A percentile compares a stretch with the other conserved stretches of the same genome.
These are phyloP conservation scores for Coregonus clupeaformis DNA, from an alignment of 2,113 vertebrate species.

Conservation along the genomic window DNA sequence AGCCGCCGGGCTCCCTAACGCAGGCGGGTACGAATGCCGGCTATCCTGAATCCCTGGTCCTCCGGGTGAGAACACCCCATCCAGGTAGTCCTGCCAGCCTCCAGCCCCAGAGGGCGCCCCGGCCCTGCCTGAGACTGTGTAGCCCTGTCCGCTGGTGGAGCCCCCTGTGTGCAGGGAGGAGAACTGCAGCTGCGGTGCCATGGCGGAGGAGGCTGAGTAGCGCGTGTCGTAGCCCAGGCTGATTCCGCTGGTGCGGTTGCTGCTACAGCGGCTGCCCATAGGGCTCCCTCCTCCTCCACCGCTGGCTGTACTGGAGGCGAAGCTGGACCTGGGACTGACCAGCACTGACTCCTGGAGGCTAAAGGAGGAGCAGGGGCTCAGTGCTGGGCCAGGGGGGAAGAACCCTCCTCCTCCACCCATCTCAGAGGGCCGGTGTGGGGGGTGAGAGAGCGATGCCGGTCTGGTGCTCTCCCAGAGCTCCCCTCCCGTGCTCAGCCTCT, in stretches of 20 bases:
- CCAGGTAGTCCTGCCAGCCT: conserved; percentile 73
- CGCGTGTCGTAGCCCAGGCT: conserved; percentile 85
- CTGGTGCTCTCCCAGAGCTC: conserved; percentile 75
- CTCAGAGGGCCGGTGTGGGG: conserved; percentile 63
- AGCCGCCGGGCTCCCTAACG: conserved; percentile 74
- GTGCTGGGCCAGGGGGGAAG: conserved; percentile 63
- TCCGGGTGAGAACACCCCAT: conserved; percentile 48
- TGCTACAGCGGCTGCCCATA: conserved; percentile 82
- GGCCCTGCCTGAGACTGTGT: conserved; percentile 41
- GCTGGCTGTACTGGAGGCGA: conserved; percentile 84
- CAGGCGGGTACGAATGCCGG: conserved; percentile 84
- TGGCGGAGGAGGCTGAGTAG: conserved; percentile 70
- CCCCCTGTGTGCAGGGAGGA: conserved; percentile 56
- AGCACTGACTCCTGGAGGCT: conserved; percentile 78
- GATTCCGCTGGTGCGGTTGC: conserved; percentile 86
- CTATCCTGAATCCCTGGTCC: conserved; percentile 70
- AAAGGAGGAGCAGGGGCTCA: conserved; percentile 77
- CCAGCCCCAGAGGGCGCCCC: conserved; percentile 58
- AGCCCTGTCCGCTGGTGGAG: conserved; percentile 36
- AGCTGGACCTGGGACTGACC: conserved; percentile 83
- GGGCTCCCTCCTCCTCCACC: conserved; percentile 81
- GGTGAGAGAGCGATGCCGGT: conserved; percentile 71
- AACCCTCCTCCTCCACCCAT: conserved; percentile 49
- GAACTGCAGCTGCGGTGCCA: conserved; percentile 60
- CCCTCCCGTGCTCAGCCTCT: conserved; percentile 71